Evolutionary conservation across 2,888 invertebrate species (phyloP), one percentile per base, ranked within the genome.

Genomic region (Pyrgus malvae): DNA sequence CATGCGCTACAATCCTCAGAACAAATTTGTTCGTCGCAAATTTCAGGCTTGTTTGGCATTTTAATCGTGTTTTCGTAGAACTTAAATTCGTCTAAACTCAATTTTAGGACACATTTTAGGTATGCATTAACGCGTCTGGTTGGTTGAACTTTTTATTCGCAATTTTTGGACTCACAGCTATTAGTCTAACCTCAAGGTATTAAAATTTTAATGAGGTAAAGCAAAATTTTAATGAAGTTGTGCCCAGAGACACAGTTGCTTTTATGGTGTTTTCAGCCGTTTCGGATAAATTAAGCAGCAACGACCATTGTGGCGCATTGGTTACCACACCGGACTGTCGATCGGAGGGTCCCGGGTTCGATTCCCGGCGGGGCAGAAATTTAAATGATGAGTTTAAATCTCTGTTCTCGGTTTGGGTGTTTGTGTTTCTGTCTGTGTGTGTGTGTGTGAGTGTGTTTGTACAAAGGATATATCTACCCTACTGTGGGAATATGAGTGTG

Each of bases 11-110:
- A 45, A 40, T 42, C 33, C 42, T 35, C 38, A 46, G n/a, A 19
- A 44, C 50, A 50, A 50, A 33, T 51, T 53, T 46, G 45, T 53
- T 45, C 40, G 45, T 53, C 21, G 45, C 51, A 45, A 53, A 53
- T 45, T 42, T 48, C 29, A 38, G 8, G 12, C 25, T 48, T 42
- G 53, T 54, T 56, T 44, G 51, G 54, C 46, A 45, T 58, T 53
- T 48, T 46, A 48, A 49, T 58, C 49, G 31, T 55, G 51, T 59
- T 56, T 51, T 51, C 16, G 37, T 21, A 27, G 9, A 46, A 51
- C 42, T 57, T 42, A 56, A 50, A 41, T 45, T 49, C 37, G 50
- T 44, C 29, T 54, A 45, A 46, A 53, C 31, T 45, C 31, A 29
- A 29, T 19, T 53, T 40, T 21, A 23, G 53, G 38, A 31, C 27